Evolutionary conservation across 2,888 invertebrate genomes (phyloP).

Genomic region (Isotomurus palustris): DNA sequence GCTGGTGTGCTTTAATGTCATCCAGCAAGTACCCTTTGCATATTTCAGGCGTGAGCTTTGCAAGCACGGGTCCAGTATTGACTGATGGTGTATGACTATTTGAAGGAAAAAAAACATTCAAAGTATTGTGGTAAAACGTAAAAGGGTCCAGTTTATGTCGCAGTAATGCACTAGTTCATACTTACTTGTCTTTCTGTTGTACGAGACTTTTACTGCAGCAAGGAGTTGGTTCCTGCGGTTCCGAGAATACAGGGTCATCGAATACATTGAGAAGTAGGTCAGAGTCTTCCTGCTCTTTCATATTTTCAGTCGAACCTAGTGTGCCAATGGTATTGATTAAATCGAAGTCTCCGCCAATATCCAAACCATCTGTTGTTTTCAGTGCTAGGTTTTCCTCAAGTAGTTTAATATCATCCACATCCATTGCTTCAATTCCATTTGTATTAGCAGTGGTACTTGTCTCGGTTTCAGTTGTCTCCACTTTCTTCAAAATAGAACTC

Average conservation of each 20-base stretch:
- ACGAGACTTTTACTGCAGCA: conserved; percentile 8
- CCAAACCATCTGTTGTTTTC: neutral
- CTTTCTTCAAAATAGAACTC: neutral
- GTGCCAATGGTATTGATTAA: conserved; percentile 1
- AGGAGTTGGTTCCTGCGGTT: conserved; percentile 5
- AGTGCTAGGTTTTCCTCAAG: neutral
- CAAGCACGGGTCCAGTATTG: conserved; percentile 5
- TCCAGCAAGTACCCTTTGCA: conserved; percentile 71
- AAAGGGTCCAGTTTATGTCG: too few species aligned
- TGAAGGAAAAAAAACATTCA: conserved; percentile 7
- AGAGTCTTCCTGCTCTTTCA: neutral
- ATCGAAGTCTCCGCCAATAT: conserved; percentile 2
- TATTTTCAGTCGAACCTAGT: neutral
- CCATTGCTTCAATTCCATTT: neutral
- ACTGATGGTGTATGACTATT: conserved; percentile 13
- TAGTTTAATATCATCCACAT: neutral
- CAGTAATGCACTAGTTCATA: too few species aligned
- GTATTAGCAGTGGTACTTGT: neutral
- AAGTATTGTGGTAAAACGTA: too few species aligned
- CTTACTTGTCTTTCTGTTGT: too few species aligned
- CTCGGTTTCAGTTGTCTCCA: neutral
- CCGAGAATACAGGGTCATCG: conserved; percentile 8
- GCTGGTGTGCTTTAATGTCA: conserved; percentile 71
- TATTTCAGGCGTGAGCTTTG: conserved; percentile 54
- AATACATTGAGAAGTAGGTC: conserved; percentile 10